A percentile compares a stretch with the other conserved stretches of the same genome.
Conservation (phyloP, 2,888 invertebrate genomes). For the Cecidostiba fungosa region DNA sequence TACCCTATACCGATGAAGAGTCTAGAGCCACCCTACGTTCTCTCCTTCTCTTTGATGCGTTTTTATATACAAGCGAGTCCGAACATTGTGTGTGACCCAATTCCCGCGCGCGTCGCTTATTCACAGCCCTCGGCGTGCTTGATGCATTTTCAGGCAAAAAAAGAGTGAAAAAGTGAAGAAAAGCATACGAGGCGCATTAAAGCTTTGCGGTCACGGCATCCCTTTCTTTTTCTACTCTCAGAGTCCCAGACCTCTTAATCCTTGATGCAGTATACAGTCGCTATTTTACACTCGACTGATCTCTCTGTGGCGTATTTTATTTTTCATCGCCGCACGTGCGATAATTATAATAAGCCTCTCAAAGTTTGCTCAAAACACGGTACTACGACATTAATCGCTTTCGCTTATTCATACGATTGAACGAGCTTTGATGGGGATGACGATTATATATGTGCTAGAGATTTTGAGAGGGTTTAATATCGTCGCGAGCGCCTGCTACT, state of each 20-base stretch:
- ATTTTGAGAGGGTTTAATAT: not conserved
- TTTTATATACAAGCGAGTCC: slow-evolving; percentile 33
- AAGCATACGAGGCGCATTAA: slow-evolving; percentile 4
- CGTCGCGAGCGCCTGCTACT: no score
- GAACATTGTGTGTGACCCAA: slow-evolving; percentile 41
- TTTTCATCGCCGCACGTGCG: not conserved
- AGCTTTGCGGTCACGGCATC: not conserved
- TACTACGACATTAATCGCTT: not conserved
- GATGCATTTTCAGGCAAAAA: slow-evolving; percentile 32
- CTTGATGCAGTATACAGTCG: not conserved
- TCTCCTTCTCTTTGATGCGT: not conserved
- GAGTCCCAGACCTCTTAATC: slow-evolving; percentile 48
- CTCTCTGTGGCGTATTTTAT: not conserved
- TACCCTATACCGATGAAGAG: slow-evolving; percentile 5
- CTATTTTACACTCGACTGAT: not conserved
- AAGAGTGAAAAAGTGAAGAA: slow-evolving; percentile 3
- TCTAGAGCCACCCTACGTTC: not conserved
- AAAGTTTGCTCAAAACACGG: not conserved
- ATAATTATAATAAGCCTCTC: not conserved
- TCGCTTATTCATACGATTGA: not conserved
- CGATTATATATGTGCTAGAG: not conserved
- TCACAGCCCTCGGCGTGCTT: slow-evolving; percentile 21
- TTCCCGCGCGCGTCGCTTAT: slow-evolving; percentile 37
- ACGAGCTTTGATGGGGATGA: not conserved
- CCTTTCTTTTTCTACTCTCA: slow-evolving; percentile 13